These are phyloP conservation scores for Myotis planiceps DNA, from an alignment of 2,797 vertebrate genomes.

Conservation along the genomic window DNA sequence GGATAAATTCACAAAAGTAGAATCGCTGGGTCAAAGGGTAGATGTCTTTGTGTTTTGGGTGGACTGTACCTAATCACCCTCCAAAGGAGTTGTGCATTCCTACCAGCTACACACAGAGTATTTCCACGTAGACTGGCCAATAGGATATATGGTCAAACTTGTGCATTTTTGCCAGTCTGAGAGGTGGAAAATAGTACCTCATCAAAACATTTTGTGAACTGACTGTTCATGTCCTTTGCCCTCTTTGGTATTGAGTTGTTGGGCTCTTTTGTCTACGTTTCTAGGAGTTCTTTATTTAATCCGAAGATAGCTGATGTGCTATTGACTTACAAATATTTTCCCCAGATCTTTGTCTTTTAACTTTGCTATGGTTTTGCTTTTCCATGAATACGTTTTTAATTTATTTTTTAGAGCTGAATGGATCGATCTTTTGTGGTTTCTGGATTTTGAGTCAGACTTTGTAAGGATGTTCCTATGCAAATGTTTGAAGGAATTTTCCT, in stretches of 20 bases:
- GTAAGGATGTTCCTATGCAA: background rate
- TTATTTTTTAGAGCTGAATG: background rate
- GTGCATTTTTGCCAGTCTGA: background rate
- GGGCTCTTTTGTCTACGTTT: background rate
- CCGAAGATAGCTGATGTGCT: background rate
- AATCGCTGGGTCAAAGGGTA: background rate
- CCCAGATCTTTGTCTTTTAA: background rate
- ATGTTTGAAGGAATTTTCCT: background rate
- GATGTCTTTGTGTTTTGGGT: background rate
- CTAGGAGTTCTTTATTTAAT: background rate
- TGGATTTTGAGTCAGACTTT: slow-evolving; percentile 16
- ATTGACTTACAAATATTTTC: background rate
- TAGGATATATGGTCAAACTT: background rate
- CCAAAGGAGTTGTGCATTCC: background rate
- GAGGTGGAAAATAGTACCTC: background rate
- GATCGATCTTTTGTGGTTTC: background rate
- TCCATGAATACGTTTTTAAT: background rate
- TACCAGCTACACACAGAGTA: background rate
- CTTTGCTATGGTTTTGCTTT: background rate
- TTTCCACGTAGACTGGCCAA: background rate
- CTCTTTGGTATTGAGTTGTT: background rate
- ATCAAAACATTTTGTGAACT: background rate
- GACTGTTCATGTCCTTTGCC: background rate
- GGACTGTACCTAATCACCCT: background rate
- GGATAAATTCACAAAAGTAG: background rate